Conservation (phyloP, 53 echinoderm and acorn worm genomes). For the Glandiceps talaboti region DNA sequence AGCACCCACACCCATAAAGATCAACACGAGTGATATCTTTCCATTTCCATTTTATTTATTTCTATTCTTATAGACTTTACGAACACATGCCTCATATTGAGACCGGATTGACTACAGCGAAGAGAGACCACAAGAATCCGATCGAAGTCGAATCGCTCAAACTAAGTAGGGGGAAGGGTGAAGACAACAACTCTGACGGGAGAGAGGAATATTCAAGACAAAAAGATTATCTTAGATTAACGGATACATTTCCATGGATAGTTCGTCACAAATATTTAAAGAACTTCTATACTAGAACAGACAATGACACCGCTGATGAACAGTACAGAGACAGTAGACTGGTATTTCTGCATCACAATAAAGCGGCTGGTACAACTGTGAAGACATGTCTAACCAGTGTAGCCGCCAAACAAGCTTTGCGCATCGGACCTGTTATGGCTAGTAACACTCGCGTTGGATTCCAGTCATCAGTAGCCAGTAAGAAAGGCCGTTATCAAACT, state of each 20-base stretch:
- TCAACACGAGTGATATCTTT: no score
- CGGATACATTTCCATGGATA: neutral
- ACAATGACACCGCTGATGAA: neutral
- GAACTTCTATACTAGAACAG: neutral
- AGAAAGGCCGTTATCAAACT: slow-evolving; percentile 19
- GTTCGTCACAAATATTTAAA: neutral
- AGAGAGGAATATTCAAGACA: no score
- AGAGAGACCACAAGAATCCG: no score
- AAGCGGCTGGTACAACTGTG: slow-evolving; percentile 66
- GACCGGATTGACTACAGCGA: no score
- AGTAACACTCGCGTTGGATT: slow-evolving; percentile 36
- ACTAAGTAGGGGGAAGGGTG: no score
- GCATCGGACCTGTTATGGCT: slow-evolving; percentile 30
- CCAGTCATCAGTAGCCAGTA: slow-evolving; percentile 15
- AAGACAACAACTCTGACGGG: no score
- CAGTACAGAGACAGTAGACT: slow-evolving; percentile 20
- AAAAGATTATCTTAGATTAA: no score
- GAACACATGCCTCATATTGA: no score
- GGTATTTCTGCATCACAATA: slow-evolving; percentile 84
- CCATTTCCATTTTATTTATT: no score
- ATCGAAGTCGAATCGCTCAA: no score
- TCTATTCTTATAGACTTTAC: no score
- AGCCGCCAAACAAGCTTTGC: slow-evolving; percentile 6
- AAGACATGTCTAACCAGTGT: slow-evolving; percentile 44
- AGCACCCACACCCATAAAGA: no score